phyloP scores from a whole-genome alignment of 2,113 vertebrate species.

The Phoxinus phoxinus region DNA sequence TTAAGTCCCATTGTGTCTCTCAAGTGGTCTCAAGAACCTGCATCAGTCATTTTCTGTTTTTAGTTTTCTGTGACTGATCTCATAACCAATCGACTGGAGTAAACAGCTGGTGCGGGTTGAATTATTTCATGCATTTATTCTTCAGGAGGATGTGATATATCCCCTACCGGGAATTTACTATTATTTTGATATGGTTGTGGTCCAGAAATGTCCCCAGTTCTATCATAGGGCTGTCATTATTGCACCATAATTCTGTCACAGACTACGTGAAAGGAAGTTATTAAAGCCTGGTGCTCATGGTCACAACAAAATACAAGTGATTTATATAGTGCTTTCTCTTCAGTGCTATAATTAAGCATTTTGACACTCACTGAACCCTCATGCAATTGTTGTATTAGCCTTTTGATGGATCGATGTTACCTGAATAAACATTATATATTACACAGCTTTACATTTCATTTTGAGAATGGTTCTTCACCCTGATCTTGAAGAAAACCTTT shows the following conservation, averaged over 20 bases:
- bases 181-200: background rate
- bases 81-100: background rate
- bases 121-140: slow-evolving; percentile 16
- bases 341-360: slow-evolving; percentile 1
- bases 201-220: background rate
- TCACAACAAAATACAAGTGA: slow-evolving; percentile 6
- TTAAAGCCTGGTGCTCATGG: slow-evolving; percentile 14
- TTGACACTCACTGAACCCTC: background rate
- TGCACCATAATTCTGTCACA: background rate
- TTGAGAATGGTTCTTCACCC: background rate
- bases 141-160: background rate
- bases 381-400: background rate
- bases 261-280: slow-evolving; percentile 7
- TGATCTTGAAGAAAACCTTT: background rate
- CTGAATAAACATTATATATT: background rate
- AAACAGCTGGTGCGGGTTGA: background rate
- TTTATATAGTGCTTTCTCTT: background rate
- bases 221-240: slow-evolving; percentile 27
- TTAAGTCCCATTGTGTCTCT: slow-evolving; percentile 11
- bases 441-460: background rate
- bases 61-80: background rate
- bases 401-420: background rate
- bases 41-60: slow-evolving; percentile 1
- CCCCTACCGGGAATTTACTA: background rate
- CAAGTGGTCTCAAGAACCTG: background rate